A percentile compares a stretch with the other conserved stretches of the same genome.
These are phyloP conservation scores for Peribatodes rhomboidaria DNA, from an alignment of 2,888 invertebrate genomes.

Conservation along the genomic window DNA sequence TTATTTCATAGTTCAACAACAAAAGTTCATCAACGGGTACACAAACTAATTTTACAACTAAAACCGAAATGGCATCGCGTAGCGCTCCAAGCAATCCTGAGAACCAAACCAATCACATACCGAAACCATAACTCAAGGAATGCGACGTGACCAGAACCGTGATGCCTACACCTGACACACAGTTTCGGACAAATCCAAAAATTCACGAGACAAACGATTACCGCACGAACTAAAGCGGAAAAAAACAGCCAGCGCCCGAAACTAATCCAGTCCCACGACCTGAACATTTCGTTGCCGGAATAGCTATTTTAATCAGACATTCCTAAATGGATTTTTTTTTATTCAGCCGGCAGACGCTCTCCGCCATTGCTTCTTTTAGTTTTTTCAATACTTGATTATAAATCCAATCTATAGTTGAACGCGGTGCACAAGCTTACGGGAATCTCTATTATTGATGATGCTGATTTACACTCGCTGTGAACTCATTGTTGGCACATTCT, in stretches of 20 bases:
- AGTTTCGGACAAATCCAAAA: conserved; percentile 49
- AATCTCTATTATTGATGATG: conserved; percentile 37
- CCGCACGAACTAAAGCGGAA: conserved; percentile 66
- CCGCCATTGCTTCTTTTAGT: conserved; percentile 60
- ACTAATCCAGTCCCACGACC: conserved; percentile 80
- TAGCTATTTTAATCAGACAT: conserved; percentile 81
- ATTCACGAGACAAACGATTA: conserved; percentile 61
- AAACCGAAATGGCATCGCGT: not conserved
- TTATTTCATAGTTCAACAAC: not conserved
- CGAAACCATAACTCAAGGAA: conserved; percentile 37
- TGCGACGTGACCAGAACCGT: conserved; percentile 39
- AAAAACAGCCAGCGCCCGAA: conserved; percentile 73
- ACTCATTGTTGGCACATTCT: conserved; percentile 40
- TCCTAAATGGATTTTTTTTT: conserved; percentile 74
- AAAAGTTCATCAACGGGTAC: not conserved
- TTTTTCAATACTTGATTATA: conserved; percentile 60
- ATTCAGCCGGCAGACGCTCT: conserved; percentile 47
- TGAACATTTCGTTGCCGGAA: conserved; percentile 53
- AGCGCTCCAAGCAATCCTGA: conserved; percentile 3
- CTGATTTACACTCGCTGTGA: conserved; percentile 47
- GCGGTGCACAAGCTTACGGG: conserved; percentile 46
- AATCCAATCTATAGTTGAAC: conserved; percentile 36
- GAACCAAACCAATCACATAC: conserved; percentile 18
- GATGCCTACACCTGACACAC: conserved; percentile 46
- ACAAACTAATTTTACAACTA: not conserved